Evolutionary conservation across 2,797 vertebrate genomes (phyloP).

Genomic region (Numenius phaeopus): DNA sequence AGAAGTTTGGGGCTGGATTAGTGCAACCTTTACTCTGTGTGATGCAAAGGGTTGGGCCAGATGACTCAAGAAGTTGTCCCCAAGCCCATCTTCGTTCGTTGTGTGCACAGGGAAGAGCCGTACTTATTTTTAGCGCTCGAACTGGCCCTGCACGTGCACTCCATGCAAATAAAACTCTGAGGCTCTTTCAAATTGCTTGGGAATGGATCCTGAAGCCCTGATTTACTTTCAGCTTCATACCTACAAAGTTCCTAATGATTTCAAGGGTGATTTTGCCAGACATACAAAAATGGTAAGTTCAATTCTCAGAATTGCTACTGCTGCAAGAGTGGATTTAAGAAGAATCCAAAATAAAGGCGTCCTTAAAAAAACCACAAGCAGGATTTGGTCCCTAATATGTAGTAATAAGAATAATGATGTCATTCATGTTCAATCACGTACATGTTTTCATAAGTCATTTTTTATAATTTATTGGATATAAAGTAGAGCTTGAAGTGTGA

Average conservation of each 20-base stretch:
- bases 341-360: background rate
- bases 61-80: background rate
- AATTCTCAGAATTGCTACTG: background rate
- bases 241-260: background rate
- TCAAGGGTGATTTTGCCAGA: background rate
- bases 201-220: background rate
- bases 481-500: background rate
- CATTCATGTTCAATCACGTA: background rate
- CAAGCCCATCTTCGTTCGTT: background rate
- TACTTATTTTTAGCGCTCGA: background rate
- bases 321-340: background rate
- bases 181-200: background rate
- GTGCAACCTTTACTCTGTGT: background rate
- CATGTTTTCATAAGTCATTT: background rate
- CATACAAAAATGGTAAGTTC: background rate
- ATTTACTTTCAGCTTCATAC: background rate
- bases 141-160: background rate
- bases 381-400: background rate
- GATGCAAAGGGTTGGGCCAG: background rate
- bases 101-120: background rate
- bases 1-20: background rate
- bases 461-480: slow-evolving; percentile 7
- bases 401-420: background rate
- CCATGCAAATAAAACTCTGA: background rate
- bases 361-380: background rate